Evolutionary conservation across 2,113 vertebrate genomes (phyloP), one percentile per base, ranked within the genome.

Genomic region (Phaetusa simplex): DNA sequence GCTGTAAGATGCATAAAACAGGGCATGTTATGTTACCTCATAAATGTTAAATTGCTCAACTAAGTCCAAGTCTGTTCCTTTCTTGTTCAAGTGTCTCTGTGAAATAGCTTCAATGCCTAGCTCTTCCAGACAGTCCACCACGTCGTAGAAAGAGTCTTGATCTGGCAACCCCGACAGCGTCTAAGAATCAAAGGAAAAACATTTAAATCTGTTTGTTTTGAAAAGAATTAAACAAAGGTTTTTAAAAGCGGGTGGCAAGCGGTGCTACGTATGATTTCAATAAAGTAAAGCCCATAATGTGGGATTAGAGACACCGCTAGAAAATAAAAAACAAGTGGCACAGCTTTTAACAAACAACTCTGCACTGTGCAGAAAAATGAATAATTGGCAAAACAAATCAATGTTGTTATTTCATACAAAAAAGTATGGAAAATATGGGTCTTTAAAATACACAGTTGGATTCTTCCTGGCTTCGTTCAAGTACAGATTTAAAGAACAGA

Each of bases 21-120:
- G 91, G 88, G 62, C 71, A 93, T 62, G 49, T 88, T 95, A 86
- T 70, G 72, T 98, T 97, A 99, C 99, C 99, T 99, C 99, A 82
- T 99, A 99, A 96, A 99, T 99, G 98, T 99, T 99, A 95, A 99
- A 98, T 96, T 99, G 99, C 93, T 99, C 99, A 69, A 99, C 98
- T 22, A 99, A 98, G 97, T 99, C 99, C 77, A 99, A 98, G 97
- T 99, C 99, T 8, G 99, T 99, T 93, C 99, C 99, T 97, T 99
- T 99, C 96, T 99, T 99, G 97, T 97, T 98, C 94, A 99, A 97
- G 96, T 99, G 99, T 93, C 99, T 99, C 97, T 99, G 99, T 56
- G 98, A 98, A 97, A 99, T 98, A 11, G 96, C 95, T 76, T 99
- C 99, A 1, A 99, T 99, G 91, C 99, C 98, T 92, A 99, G 98